Conservation (phyloP, 2,797 vertebrate species). For the Chelmon rostratus region DNA sequence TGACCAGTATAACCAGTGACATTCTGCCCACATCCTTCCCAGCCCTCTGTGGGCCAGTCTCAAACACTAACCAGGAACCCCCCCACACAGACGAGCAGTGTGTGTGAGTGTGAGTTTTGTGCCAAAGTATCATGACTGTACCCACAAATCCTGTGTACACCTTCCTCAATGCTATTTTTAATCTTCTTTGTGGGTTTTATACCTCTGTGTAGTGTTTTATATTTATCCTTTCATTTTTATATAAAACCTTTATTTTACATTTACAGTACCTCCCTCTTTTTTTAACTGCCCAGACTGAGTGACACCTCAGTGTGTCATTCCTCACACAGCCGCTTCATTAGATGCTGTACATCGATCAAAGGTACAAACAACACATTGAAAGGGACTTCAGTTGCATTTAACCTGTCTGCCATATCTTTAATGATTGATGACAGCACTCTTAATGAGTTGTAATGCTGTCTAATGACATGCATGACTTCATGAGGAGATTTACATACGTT, state of each 20-base stretch:
- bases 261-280: conserved; percentile 6
- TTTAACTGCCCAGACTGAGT: conserved; percentile 29
- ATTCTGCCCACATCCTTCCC: conserved; percentile 36
- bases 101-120: conserved; percentile 44
- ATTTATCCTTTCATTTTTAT: conserved; percentile 75
- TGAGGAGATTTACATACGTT: background rate
- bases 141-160: conserved; percentile 45
- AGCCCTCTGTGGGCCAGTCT: conserved; percentile 60
- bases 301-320: conserved; percentile 6
- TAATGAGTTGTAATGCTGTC: background rate
- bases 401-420: conserved; percentile 3
- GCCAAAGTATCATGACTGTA: conserved; percentile 72
- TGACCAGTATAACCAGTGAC: conserved; percentile 61
- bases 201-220: conserved; percentile 67
- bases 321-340: conserved; percentile 12
- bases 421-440: background rate
- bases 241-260: conserved; percentile 25
- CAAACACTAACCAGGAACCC: conserved; percentile 58
- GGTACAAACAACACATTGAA: conserved; percentile 22
- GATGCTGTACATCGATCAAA: conserved; percentile 22
- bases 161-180: conserved; percentile 58
- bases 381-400: conserved; percentile 10
- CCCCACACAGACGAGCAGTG: conserved; percentile 39
- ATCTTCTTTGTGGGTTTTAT: conserved; percentile 59
- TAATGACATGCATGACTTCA: background rate